Conservation (phyloP, 2,888 invertebrate species). For the Limnephilus lunatus region DNA sequence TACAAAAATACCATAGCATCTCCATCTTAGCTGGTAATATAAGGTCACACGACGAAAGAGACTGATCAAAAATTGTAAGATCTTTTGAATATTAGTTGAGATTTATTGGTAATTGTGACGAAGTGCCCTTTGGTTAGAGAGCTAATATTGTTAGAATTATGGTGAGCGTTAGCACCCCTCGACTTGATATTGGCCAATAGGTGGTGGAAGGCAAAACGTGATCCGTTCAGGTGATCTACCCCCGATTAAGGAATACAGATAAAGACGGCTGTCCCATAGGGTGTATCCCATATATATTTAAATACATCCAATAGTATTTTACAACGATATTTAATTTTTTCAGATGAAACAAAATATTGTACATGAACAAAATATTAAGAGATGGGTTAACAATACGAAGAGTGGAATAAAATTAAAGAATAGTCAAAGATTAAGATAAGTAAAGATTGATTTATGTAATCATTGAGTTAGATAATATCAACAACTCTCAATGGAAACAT, state of each 20-base stretch:
- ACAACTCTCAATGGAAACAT: too few relatives aligned
- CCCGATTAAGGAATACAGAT: not conserved
- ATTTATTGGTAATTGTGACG: not conserved
- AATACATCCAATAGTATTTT: not conserved
- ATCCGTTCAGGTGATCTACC: not conserved
- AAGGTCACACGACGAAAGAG: not conserved
- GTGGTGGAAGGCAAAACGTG: not conserved
- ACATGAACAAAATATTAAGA: too few relatives aligned
- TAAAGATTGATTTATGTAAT: too few relatives aligned
- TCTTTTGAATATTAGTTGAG: not conserved
- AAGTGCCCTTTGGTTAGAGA: not conserved
- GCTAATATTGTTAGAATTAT: not conserved
- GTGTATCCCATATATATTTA: not conserved
- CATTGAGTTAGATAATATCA: too few relatives aligned
- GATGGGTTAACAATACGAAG: too few relatives aligned
- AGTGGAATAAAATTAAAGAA: too few relatives aligned
- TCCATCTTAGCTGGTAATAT: not conserved
- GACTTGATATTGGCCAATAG: slow-evolving; percentile 1
- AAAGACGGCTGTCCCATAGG: not conserved
- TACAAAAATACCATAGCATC: not conserved
- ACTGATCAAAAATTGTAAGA: not conserved
- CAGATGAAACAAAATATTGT: not conserved
- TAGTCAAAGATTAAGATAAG: too few relatives aligned
- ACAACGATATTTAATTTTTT: not conserved
- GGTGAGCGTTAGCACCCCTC: not conserved